These are phyloP conservation scores for Entomyzon cyanotis DNA, from an alignment of 2,113 vertebrate genomes.

Conservation along the genomic window DNA sequence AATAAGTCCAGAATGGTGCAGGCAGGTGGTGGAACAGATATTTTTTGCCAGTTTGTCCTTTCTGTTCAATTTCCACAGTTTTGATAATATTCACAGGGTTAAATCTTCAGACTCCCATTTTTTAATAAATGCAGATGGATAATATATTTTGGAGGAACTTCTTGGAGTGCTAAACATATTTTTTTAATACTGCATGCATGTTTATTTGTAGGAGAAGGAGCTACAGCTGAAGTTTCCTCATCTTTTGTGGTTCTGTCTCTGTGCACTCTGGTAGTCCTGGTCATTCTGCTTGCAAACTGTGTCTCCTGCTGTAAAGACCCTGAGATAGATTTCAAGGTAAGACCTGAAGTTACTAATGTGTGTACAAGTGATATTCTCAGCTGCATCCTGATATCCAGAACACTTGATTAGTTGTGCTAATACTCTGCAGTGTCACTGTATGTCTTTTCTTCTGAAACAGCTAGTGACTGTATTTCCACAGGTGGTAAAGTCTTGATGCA, in stretches of 20 bases:
- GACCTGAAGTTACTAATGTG: background rate
- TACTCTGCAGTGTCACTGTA: background rate
- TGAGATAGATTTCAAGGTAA: conserved; percentile 98
- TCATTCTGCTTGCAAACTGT: conserved; percentile 87
- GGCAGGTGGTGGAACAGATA: background rate
- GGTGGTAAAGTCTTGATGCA: background rate
- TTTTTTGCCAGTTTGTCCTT: background rate
- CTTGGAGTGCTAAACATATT: background rate
- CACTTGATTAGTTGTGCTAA: background rate
- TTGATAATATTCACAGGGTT: background rate
- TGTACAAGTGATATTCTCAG: background rate
- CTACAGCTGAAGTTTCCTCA: conserved; percentile 68
- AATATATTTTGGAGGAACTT: background rate
- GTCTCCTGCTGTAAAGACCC: conserved; percentile 95
- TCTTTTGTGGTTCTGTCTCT: conserved; percentile 82
- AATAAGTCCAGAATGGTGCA: background rate
- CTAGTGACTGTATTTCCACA: background rate
- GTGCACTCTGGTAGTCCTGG: conserved; percentile 79
- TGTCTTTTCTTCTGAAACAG: background rate
- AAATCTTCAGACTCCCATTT: background rate
- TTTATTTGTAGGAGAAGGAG: conserved; percentile 70
- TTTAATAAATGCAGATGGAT: background rate
- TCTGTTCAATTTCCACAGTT: background rate
- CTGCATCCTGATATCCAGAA: background rate
- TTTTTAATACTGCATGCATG: background rate